Evolutionary conservation across 1,140 invertebrate genomes (phyloP).

Genomic region (Drosophila arawakana): DNA sequence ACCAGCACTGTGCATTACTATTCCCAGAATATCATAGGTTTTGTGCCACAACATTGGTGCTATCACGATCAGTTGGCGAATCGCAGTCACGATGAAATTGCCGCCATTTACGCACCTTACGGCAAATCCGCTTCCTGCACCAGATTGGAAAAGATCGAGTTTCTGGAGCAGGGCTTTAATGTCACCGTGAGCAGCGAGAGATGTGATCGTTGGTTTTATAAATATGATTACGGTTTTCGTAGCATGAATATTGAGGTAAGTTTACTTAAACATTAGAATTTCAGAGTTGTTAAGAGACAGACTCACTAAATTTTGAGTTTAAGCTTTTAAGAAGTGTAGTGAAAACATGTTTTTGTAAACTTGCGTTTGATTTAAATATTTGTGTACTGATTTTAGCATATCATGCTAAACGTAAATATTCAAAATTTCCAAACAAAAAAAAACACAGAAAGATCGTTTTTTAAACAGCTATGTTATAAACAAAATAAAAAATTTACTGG

Average conservation of each 20-base stretch:
- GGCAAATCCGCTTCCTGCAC: constrained; percentile 63
- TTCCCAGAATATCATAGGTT: constrained; percentile 86
- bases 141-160: constrained; percentile 47
- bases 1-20: constrained; percentile 86
- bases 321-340: no score
- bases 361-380: no score
- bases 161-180: constrained; percentile 16
- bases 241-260: constrained; percentile 86
- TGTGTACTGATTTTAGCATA: no score
- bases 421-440: no score
- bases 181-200: constrained; percentile 54
- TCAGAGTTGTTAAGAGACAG: no score
- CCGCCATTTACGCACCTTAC: constrained; percentile 58
- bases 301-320: no score
- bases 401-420: no score
- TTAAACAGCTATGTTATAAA: no score
- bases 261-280: no score
- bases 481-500: no score
- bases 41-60: constrained; percentile 85
- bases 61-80: constrained; percentile 67
- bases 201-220: constrained; percentile 85
- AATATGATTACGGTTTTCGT: constrained; percentile 85
- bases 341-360: no score
- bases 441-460: no score
- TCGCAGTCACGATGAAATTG: constrained; percentile 61